Evolutionary conservation across 2,113 vertebrate genomes (phyloP).

Genomic region (Paedocypris sp.): DNA sequence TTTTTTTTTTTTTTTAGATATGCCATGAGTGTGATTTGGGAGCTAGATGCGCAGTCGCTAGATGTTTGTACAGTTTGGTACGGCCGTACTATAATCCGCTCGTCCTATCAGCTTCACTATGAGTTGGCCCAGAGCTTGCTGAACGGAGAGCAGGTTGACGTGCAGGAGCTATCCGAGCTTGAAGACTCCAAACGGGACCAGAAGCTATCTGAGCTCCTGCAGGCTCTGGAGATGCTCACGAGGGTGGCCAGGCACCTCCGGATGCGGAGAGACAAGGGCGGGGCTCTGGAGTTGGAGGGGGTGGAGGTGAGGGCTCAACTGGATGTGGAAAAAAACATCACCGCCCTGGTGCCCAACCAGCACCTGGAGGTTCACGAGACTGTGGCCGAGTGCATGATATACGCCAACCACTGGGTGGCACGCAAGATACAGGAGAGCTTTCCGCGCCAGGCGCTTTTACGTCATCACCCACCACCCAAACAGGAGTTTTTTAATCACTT

Average conservation of each 20-base stretch:
- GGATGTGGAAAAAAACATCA: slow-evolving; percentile 76
- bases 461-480: slow-evolving; percentile 77
- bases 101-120: slow-evolving; percentile 83
- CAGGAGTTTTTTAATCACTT: slow-evolving; percentile 81
- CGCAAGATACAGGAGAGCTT: slow-evolving; percentile 77
- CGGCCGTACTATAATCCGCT: slow-evolving; percentile 71
- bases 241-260: slow-evolving; percentile 69
- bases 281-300: slow-evolving; percentile 86
- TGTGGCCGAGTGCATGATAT: slow-evolving; percentile 93
- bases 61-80: slow-evolving; percentile 65
- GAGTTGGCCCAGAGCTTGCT: slow-evolving; percentile 82
- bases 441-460: slow-evolving; percentile 76
- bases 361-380: slow-evolving; percentile 90
- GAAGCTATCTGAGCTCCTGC: slow-evolving; percentile 56
- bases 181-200: slow-evolving; percentile 41
- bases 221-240: slow-evolving; percentile 69
- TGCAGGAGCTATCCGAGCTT: slow-evolving; percentile 62
- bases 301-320: slow-evolving; percentile 81
- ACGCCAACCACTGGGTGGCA: slow-evolving; percentile 97
- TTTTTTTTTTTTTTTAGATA: no score
- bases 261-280: slow-evolving; percentile 63
- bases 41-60: slow-evolving; percentile 66
- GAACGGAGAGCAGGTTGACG: slow-evolving; percentile 60
- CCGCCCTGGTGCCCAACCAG: slow-evolving; percentile 78
- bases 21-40: slow-evolving; percentile 85